These are phyloP conservation scores for Nebria ingens DNA, from an alignment of 1,140 invertebrate genomes.

Conservation along the genomic window DNA sequence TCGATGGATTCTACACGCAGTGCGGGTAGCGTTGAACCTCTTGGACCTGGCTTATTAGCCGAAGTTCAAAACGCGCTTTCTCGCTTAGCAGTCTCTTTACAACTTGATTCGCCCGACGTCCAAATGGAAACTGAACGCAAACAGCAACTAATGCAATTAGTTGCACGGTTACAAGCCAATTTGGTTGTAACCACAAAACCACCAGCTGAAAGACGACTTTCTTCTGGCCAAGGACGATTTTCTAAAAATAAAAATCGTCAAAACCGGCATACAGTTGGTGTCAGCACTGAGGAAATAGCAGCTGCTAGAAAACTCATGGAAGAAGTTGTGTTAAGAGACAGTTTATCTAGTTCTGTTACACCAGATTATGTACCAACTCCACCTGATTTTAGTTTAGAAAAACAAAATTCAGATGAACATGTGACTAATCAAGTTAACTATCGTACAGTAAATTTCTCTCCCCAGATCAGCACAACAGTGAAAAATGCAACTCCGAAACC, in stretches of 20 bases:
- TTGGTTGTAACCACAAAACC: conserved; percentile 29
- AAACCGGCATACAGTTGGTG: conserved; percentile 67
- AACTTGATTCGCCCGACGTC: conserved; percentile 40
- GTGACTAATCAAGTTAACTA: conserved; percentile 17
- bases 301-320: conserved; percentile 62
- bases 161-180: conserved; percentile 62
- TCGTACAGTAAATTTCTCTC: conserved; percentile 22
- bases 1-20: conserved; percentile 15
- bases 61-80: conserved; percentile 70
- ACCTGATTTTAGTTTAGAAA: conserved; percentile 17
- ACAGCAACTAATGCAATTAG: conserved; percentile 57
- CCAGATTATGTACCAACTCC: conserved; percentile 16
- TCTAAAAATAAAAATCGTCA: conserved; percentile 37
- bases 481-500: conserved; percentile 35
- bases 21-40: background rate
- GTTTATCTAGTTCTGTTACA: conserved; percentile 23
- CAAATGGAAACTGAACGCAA: conserved; percentile 40
- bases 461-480: conserved; percentile 26
- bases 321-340: conserved; percentile 41
- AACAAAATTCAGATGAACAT: conserved; percentile 29
- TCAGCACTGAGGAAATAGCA: conserved; percentile 65
- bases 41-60: conserved; percentile 46
- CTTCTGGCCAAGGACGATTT: conserved; percentile 27
- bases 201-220: conserved; percentile 22
- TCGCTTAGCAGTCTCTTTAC: conserved; percentile 59